Base-by-base conservation (phyloP, 2,113 vertebrate genomes). In the Rhabdomys dilectus region DNA sequence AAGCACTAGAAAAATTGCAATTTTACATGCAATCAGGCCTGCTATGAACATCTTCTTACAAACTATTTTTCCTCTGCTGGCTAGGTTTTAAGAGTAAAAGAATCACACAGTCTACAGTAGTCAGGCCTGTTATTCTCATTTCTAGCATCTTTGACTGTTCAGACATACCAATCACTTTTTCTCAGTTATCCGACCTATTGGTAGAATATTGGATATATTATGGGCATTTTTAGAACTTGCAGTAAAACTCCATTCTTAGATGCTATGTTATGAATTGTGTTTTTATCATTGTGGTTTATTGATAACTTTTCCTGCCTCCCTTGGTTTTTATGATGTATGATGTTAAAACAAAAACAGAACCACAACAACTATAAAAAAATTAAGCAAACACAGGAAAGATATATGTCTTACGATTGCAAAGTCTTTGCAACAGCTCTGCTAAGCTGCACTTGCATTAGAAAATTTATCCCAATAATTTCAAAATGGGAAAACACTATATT, bases 401-500 rank as follows among this genome's bases (percentile, higher is more conserved):
- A 16, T 5, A 51, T 6, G 42, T 34, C 42, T 12, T 76, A 3
- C 39, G 66, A 80, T 19, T n/a, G 3, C 34, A 75, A 75, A 89
- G 4, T 2, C 58, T 90, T 17, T 16, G 6, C 56, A 29, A 62
- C 73, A 82, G 31, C 81, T 89, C n/a, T 86, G 64, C 75, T 60
- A 78, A 31, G 12, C 26, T 91, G 53, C 7, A 64, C 16, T 88
- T 84, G 24, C 21, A 19, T 96, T 78, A 93, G 85, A 92, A 93
- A 92, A 22, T 75, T 48, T 91, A 77, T 15, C 60, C 77, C 26
- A 89, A 77, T 36, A 36, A 94, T 45, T 82, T 17, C 3, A 70
- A 4, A 1, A 76, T 15, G 88, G 31, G 66, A 82, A 93, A 92
- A 45, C 11, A 81, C 42, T 66, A 73, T 91, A 48, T 48, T 82